Evolutionary conservation across 2,888 invertebrate genomes (phyloP).

Genomic region (Aspidiotus destructor): DNA sequence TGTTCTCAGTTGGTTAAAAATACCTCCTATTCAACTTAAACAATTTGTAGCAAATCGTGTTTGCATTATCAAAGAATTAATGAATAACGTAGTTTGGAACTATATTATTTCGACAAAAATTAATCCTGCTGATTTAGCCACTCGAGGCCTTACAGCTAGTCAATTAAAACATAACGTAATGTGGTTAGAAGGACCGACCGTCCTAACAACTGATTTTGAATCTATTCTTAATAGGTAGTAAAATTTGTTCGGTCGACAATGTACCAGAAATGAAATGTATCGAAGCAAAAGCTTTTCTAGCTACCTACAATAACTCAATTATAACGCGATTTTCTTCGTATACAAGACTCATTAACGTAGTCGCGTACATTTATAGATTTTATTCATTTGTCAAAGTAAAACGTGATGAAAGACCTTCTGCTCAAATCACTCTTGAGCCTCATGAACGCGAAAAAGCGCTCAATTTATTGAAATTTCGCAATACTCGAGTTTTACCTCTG

Average conservation of each 20-base stretch:
- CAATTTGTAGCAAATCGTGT: slow-evolving; percentile 3
- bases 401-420: too few relatives aligned
- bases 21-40: background rate
- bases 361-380: too few relatives aligned
- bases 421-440: too few relatives aligned
- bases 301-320: background rate
- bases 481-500: background rate
- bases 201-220: too few relatives aligned
- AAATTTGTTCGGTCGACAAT: too few relatives aligned
- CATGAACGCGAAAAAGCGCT: too few relatives aligned
- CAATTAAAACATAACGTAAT: background rate
- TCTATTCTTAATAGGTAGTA: too few relatives aligned
- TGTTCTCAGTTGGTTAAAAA: background rate
- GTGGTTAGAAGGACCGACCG: background rate
- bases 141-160: background rate
- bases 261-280: background rate
- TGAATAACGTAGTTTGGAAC: background rate
- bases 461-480: too few relatives aligned
- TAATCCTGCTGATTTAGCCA: slow-evolving; percentile 3
- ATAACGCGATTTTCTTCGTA: too few relatives aligned
- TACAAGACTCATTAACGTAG: too few relatives aligned
- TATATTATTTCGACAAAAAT: background rate
- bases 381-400: too few relatives aligned
- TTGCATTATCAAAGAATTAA: background rate
- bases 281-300: background rate